phyloP scores from a whole-genome alignment of 2,113 vertebrate genomes.

The Saccopteryx bilineata region DNA sequence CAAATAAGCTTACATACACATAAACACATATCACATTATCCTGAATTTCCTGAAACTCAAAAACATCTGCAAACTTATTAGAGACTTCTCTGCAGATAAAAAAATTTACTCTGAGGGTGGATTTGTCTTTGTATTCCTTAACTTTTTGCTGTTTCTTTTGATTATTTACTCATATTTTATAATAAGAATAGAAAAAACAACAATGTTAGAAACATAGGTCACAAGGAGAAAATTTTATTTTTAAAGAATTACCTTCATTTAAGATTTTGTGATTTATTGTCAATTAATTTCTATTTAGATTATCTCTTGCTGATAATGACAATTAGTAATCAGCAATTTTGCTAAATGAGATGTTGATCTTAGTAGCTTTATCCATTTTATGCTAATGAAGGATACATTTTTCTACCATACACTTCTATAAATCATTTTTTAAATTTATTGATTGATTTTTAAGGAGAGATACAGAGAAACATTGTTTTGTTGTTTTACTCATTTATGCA shows the following conservation, averaged over 20 bases:
- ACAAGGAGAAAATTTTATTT: background rate
- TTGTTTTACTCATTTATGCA: no score
- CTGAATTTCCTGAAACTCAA: no score
- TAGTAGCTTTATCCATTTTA: background rate
- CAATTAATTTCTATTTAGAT: background rate
- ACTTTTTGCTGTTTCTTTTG: background rate
- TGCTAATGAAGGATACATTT: background rate
- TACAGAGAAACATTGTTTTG: no score
- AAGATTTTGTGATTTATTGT: background rate
- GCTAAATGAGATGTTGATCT: background rate
- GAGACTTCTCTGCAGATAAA: background rate
- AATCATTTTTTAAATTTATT: background rate
- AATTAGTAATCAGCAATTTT: background rate
- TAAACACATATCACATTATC: background rate
- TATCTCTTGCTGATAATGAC: background rate
- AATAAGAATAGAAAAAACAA: background rate
- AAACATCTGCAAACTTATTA: constrained; percentile 58
- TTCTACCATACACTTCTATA: accelerated
- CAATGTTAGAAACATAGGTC: background rate
- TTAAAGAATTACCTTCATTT: background rate
- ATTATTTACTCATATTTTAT: background rate
- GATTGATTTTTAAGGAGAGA: no score
- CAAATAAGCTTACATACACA: constrained; percentile 40
- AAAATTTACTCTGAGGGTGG: background rate
- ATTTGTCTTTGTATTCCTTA: background rate